Conservation (phyloP, 2,888 invertebrate species). For the Microchrysa polita region DNA sequence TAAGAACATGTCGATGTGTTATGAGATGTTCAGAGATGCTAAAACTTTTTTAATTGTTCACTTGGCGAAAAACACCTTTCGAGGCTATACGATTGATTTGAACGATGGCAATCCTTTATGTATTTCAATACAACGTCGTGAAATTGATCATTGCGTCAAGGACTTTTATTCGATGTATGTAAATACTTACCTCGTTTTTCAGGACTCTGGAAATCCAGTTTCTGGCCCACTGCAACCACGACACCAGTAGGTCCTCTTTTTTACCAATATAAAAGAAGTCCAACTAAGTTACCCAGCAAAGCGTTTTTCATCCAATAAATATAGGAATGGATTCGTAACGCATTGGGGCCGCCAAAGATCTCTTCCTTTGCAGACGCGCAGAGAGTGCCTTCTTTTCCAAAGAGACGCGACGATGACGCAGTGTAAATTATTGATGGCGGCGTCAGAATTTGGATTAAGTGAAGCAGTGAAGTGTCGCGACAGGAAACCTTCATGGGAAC, state of each 20-base stretch:
- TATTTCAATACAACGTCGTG: too few species aligned
- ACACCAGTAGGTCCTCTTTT: background rate
- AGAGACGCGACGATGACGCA: constrained; percentile 24
- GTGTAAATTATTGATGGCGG: constrained; percentile 54
- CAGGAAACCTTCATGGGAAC: constrained; percentile 43
- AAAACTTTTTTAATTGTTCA: constrained; percentile 1
- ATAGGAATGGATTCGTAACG: constrained; percentile 34
- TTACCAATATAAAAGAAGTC: background rate
- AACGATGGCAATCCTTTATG: too few species aligned
- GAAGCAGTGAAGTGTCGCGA: constrained; percentile 42
- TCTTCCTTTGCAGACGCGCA: constrained; percentile 6
- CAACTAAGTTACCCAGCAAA: background rate
- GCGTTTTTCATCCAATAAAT: constrained; percentile 30
- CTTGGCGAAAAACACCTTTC: too few species aligned
- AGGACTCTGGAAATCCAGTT: too few species aligned
- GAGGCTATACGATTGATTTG: too few species aligned
- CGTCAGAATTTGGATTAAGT: constrained; percentile 51
- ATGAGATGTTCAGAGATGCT: background rate
- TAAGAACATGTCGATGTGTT: background rate
- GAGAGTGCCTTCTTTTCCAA: background rate
- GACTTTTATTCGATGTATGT: too few species aligned
- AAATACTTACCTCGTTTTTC: too few species aligned
- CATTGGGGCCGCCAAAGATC: constrained; percentile 31
- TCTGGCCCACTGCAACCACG: too few species aligned
- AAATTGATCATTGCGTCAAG: too few species aligned